Conservation (phyloP, 2,113 vertebrate genomes). For the Zapus hudsonius region DNA sequence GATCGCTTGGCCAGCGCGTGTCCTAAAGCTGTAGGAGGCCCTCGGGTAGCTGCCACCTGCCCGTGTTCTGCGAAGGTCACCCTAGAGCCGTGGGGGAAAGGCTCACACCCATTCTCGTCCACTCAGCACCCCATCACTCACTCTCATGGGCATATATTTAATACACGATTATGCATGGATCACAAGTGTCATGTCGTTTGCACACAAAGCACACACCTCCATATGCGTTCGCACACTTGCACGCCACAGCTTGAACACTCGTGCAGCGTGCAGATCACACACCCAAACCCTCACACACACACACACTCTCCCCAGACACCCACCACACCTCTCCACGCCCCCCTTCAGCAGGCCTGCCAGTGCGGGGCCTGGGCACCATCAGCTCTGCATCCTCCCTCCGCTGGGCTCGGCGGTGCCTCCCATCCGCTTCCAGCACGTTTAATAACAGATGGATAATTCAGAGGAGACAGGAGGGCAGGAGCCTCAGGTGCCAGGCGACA, state of each 20-base stretch:
- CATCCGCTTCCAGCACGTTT: background rate
- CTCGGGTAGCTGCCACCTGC: no score
- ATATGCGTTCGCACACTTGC: background rate
- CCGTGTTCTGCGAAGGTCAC: background rate
- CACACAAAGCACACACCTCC: background rate
- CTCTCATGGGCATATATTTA: background rate
- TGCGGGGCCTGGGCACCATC: background rate
- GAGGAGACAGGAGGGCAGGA: background rate
- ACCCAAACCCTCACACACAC: background rate
- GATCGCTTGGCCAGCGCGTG: accelerated
- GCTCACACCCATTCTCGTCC: background rate
- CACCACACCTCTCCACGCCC: background rate
- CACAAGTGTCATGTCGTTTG: no score
- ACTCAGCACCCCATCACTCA: background rate
- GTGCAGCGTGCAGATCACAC: background rate
- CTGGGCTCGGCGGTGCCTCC: background rate
- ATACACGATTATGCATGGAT: no score
- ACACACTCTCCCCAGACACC: no score
- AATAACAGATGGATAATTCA: background rate
- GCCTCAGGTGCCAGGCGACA: background rate
- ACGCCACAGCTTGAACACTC: background rate
- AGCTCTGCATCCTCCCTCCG: background rate
- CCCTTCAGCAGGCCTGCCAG: accelerated
- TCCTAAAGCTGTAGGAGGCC: background rate
- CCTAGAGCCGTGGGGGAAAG: background rate